Base-by-base conservation (phyloP, 1,140 invertebrate genomes). In the Marisa cornuarietis region DNA sequence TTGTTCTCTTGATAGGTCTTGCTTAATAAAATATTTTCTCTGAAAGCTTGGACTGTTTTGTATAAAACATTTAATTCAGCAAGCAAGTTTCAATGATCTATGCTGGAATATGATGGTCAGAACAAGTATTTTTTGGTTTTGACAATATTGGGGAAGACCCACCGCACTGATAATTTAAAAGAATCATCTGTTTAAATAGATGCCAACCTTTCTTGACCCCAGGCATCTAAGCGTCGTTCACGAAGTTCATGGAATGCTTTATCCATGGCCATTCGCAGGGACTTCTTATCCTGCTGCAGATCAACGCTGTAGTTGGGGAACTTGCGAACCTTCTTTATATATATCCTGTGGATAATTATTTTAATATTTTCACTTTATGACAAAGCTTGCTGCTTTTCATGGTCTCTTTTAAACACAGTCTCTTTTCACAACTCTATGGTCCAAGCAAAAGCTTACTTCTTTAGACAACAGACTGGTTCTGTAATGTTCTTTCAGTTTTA, bases 271-370 rank as follows among this genome's bases (percentile, higher is more conserved):
- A 79, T 65, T 54, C 89, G 88, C 54, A 91, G 72, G 3, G 77
- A 75, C 76, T 90, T 91, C 78, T 90, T 91, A 79, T 91, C 89
- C 49, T 85, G 68, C 66, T 82, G 83, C 8, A 86, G 22, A 76
- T 89, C 85, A 2, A 91, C 89, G 52, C 83, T 79, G 84, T 83
- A 91, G 51, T 90, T 85, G 62, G 90, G 89, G 82, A 91, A 91
- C 78, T 91, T 91, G 61, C 82, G 84, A 18, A 91, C 90, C 81
- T 90, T 90, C 76, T 91, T 91, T 13, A 91, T 87, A 79, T 91
- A 91, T 72, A 91, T 91, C 77, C 90, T 90, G 81, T 54, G 84
- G 79, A 49, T 77, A 66, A 63, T 62, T 68, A 42, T 42, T 42
- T 42, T 42, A 42, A 42, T 42, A 42, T 6, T 42, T 42, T 42